A percentile compares a stretch with the other conserved stretches of the same genome.
Evolutionary conservation across 1,140 invertebrate species (phyloP).

Genomic region (Ptiloglossa arizonensis): DNA sequence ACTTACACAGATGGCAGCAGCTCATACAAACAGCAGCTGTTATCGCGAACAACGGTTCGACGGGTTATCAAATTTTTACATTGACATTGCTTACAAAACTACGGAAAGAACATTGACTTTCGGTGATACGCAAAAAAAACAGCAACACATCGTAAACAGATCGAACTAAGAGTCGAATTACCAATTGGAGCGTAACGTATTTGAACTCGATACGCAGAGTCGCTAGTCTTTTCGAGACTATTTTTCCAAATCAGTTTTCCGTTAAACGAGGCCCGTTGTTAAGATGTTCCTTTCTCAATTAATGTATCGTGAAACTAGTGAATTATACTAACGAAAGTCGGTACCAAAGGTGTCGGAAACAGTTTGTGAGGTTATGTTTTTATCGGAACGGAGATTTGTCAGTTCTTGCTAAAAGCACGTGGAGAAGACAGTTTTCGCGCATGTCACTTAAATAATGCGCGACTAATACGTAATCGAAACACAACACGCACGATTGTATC

Average conservation of each 20-base stretch:
- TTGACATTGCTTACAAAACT: background rate
- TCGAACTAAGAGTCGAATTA: background rate
- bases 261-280: too few relatives aligned
- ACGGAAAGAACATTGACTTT: background rate
- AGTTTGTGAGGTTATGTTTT: conserved; percentile 45
- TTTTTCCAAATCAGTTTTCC: background rate
- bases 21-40: background rate
- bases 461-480: background rate
- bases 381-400: background rate
- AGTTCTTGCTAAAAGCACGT: conserved; percentile 17
- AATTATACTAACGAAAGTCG: background rate
- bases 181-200: background rate
- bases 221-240: background rate
- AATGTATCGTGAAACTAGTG: too few relatives aligned
- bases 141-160: background rate
- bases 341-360: background rate
- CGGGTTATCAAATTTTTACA: background rate
- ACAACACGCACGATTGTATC: background rate
- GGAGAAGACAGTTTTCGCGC: background rate
- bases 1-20: conserved; percentile 21
- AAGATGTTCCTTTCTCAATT: background rate
- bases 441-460: conserved; percentile 17
- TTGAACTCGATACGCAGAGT: background rate
- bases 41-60: background rate
- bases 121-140: background rate